These are phyloP conservation scores for Synergus gifuensis DNA, from an alignment of 2,888 invertebrate species.

Conservation along the genomic window DNA sequence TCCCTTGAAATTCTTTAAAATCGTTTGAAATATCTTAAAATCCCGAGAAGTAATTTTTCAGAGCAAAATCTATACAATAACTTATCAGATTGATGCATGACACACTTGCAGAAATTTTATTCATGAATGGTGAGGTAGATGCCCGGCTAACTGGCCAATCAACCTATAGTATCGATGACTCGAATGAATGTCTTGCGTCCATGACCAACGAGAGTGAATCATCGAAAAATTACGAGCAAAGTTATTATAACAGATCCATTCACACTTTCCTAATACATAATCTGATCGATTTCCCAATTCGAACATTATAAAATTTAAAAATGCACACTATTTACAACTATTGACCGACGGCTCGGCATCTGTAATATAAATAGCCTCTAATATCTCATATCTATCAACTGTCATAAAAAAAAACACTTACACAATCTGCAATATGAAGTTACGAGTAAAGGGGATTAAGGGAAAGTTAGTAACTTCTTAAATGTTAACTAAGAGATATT, in stretches of 20 bases:
- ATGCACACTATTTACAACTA: neutral
- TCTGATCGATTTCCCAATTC: neutral
- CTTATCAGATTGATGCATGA: neutral
- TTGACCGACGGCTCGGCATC: neutral
- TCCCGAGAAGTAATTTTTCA: too few species aligned
- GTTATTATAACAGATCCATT: neutral
- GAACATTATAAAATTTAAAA: neutral
- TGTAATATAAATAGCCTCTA: neutral
- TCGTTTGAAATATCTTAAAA: too few species aligned
- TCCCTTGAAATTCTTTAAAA: too few species aligned
- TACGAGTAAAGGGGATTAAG: conserved; percentile 3
- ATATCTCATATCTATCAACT: conserved; percentile 2
- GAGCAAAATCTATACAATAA: neutral
- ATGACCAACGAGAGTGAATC: conserved; percentile 55
- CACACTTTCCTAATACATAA: neutral
- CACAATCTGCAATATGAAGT: neutral
- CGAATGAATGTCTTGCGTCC: conserved; percentile 35
- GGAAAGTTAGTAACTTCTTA: conserved; percentile 1
- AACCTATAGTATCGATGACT: conserved; percentile 51
- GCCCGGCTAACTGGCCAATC: neutral
- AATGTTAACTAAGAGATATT: neutral
- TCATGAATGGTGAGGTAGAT: conserved; percentile 36
- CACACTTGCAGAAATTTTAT: neutral
- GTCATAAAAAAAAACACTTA: conserved; percentile 6
- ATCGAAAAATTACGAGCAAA: conserved; percentile 53